Conservation (phyloP, 2,797 vertebrate genomes). For the Catostomus latipinnis region DNA sequence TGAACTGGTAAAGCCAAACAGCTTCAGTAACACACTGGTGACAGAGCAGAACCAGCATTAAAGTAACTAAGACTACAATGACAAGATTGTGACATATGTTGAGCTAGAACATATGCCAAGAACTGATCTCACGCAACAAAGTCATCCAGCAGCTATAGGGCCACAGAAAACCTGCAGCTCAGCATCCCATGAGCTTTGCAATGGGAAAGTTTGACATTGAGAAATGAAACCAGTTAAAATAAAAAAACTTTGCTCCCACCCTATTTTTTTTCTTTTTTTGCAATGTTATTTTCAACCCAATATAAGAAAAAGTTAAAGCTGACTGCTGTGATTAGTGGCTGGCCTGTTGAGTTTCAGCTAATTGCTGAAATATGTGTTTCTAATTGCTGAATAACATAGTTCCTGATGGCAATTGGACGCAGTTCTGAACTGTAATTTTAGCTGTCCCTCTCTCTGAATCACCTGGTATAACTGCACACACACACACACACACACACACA, state of each 20-base stretch:
- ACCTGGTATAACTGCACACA: conserved; percentile 24
- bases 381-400: conserved; percentile 64
- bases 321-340: conserved; percentile 51
- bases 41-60: conserved; percentile 46
- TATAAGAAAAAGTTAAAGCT: not conserved
- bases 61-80: conserved; percentile 39
- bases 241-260: not conserved
- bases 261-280: not conserved
- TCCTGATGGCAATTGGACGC: conserved; percentile 51
- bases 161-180: conserved; percentile 25
- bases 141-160: conserved; percentile 23
- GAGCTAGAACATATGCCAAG: conserved; percentile 35
- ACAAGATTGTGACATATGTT: conserved; percentile 39
- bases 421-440: conserved; percentile 42
- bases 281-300: conserved; percentile 24
- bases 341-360: conserved; percentile 54
- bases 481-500: not conserved
- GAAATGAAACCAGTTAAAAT: conserved; percentile 9
- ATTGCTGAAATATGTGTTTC: conserved; percentile 52
- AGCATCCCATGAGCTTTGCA: conserved; percentile 36
- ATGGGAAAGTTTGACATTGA: conserved; percentile 37
- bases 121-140: conserved; percentile 28
- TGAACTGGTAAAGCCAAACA: conserved; percentile 27
- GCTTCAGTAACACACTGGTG: conserved; percentile 34
- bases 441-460: conserved; percentile 20